Evolutionary conservation across 2,113 vertebrate genomes (phyloP).

Genomic region (Pardalotus punctatus): DNA sequence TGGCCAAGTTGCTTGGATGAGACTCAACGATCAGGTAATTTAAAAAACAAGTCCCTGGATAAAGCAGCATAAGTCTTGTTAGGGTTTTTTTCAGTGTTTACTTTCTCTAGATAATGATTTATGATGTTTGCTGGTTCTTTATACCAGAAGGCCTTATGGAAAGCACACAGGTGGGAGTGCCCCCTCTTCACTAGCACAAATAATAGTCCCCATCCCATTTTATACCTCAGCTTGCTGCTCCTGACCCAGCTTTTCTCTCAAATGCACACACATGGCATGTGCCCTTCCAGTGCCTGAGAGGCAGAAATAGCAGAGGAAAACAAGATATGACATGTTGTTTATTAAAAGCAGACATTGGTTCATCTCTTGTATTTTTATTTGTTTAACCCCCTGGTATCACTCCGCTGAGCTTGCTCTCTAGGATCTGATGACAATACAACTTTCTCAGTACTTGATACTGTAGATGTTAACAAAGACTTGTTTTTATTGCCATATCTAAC

Average conservation of each 20-base stretch:
- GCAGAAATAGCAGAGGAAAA: background rate
- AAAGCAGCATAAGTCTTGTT: background rate
- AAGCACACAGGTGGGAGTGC: background rate
- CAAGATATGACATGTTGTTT: background rate
- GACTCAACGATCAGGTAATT: background rate
- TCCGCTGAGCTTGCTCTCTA: background rate
- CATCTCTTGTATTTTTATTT: background rate
- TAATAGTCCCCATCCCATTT: background rate
- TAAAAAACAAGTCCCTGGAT: background rate
- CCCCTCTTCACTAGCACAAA: background rate
- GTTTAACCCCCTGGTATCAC: background rate
- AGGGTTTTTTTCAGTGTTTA: background rate
- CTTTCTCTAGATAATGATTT: background rate
- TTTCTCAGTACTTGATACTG: background rate
- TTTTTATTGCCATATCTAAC: background rate
- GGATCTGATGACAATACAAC: background rate
- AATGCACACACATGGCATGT: fast-evolving
- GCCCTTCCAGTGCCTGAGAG: background rate
- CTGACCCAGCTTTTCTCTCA: background rate
- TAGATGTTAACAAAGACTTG: background rate
- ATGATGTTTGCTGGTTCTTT: background rate
- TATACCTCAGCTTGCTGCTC: background rate
- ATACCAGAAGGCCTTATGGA: background rate
- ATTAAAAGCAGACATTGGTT: background rate
- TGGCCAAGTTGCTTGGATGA: background rate